Evolutionary conservation across 2,113 vertebrate genomes (phyloP).

Genomic region (Leucoraja erinaceus): DNA sequence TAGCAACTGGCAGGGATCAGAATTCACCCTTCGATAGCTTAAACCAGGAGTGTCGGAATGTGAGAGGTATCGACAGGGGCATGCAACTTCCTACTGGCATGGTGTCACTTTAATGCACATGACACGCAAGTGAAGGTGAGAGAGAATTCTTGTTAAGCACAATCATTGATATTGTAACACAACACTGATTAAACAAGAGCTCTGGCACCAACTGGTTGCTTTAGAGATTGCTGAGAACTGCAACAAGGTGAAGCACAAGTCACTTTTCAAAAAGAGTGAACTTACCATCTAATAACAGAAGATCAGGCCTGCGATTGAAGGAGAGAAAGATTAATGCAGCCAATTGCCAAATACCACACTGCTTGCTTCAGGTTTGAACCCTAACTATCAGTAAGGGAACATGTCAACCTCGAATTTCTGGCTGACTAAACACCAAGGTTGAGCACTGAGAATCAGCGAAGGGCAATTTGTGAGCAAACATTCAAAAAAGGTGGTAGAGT

Average conservation of each 20-base stretch:
- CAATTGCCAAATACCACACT: background rate
- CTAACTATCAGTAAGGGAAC: background rate
- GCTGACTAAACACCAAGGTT: background rate
- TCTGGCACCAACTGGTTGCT: background rate
- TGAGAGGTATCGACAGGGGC: background rate
- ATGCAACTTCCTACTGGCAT: too few relatives aligned
- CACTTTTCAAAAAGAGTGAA: conserved; percentile 35
- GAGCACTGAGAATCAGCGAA: background rate
- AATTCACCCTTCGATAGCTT: background rate
- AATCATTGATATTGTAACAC: background rate
- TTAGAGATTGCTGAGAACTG: background rate
- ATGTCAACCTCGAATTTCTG: background rate
- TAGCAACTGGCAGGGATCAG: background rate
- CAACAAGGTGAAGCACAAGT: background rate
- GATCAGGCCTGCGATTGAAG: conserved; percentile 72
- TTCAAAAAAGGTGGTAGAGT: background rate
- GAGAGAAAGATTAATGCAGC: background rate
- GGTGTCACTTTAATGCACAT: background rate
- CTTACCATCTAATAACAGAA: conserved; percentile 92
- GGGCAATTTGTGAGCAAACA: background rate
- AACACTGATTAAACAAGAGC: background rate
- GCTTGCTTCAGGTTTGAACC: background rate
- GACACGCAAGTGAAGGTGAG: background rate
- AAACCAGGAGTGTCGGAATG: background rate
- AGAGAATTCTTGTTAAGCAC: conserved; percentile 6